These are phyloP conservation scores for Callorhinus ursinus DNA, from an alignment of 2,113 vertebrate genomes.

Conservation along the genomic window DNA sequence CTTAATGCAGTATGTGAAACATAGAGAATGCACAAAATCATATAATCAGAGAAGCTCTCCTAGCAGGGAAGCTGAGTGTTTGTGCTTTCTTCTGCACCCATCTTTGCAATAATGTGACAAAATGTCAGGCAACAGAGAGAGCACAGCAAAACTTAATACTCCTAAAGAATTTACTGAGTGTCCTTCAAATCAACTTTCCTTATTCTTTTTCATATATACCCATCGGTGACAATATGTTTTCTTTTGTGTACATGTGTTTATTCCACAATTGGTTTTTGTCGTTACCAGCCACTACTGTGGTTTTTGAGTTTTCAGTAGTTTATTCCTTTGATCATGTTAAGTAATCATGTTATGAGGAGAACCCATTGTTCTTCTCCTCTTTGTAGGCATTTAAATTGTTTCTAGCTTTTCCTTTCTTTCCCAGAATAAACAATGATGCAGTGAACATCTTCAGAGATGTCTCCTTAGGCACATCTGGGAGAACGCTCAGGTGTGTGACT, in stretches of 20 bases:
- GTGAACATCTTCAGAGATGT: not conserved
- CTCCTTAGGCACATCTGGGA: not conserved
- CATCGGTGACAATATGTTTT: accelerated
- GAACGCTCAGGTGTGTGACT: not conserved
- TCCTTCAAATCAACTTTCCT: not conserved
- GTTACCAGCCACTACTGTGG: not conserved
- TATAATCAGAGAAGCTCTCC: not conserved
- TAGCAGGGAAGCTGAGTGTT: slow-evolving; percentile 27
- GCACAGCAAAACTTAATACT: not conserved
- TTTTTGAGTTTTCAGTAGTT: not conserved
- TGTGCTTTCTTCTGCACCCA: not conserved
- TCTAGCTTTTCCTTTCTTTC: not conserved
- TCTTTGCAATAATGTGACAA: not conserved
- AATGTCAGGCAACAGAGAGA: not conserved
- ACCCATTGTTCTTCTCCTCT: not conserved
- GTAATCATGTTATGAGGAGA: not conserved
- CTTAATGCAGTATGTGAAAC: slow-evolving; percentile 5
- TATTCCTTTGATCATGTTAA: not conserved
- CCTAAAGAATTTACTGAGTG: not conserved
- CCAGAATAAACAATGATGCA: not conserved
- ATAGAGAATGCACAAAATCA: not conserved
- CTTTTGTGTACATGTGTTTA: not conserved
- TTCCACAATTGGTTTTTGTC: not conserved
- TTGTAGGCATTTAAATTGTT: not conserved
- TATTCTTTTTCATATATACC: not conserved